Evolutionary conservation across 2,113 vertebrate genomes (phyloP), one percentile per base, ranked within the genome.

Genomic region (Brevimyrus niger): DNA sequence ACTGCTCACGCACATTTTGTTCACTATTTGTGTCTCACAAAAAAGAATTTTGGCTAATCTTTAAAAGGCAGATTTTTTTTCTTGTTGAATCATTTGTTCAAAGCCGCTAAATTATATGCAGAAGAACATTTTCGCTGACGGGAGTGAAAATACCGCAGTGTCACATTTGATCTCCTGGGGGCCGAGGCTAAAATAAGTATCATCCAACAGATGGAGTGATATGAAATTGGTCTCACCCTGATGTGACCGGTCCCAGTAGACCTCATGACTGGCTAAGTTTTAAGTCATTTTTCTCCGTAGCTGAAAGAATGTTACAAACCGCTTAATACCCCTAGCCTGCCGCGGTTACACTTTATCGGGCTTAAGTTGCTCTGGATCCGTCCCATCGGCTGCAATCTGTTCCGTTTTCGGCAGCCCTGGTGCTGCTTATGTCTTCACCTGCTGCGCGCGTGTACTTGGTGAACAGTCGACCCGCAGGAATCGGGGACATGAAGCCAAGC

Each of bases 81-180:
- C 6, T 11, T 47, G 44, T 46, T 44, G 35, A 42, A 80, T 19
- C 35, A 84, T 47, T 87, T 53, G 48, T 87, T 87, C 50, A 0
- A 50, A 86, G 46, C 8, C 0, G 15, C 50, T 15, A 19, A 21
- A 55, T 87, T 47, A 48, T 38, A 87, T 53, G 50, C 27, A 53
- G 44, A 86, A 47, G 47, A 3, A 86, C 48, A 38, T 46, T 84
- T 83, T 44, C n/a, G 85, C 48, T 31, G 47, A 53, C 23, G 8
- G 50, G 31, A 87, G 31, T 19, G 23, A 87, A 69, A 87, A 84
- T 47, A 47, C 85, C 85, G 27, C 47, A 53, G 48, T 53, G 6
- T 35, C 85, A 87, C 84, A 86, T 51, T 53, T 87, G 85, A 31
- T 87, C 85, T 55, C 85, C 50, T 35, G 48, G 50, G 85, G 47